Evolutionary conservation across 2,797 vertebrate genomes (phyloP), one percentile per base, ranked within the genome.

Genomic region (Hemibagrus guttatus): DNA sequence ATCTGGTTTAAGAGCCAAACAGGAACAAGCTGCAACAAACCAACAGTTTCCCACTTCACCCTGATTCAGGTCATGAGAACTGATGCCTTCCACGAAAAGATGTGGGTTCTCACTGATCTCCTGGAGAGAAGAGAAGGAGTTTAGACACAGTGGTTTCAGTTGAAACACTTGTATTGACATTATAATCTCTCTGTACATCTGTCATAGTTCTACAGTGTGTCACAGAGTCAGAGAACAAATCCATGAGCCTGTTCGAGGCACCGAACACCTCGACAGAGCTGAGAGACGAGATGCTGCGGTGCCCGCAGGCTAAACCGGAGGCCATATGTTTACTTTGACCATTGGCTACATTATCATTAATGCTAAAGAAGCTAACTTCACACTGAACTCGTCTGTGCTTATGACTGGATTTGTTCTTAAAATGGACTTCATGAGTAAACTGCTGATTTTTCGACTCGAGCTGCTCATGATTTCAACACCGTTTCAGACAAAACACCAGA

Each of bases 1-100:
- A 56, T 93, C 12, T 46, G 96, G 93, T 90, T 96, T 96, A 86
- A 97, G 93, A n/a, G 98, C 97, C 92, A 99, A 91, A 89, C 97
- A 99, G 84, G 98, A 98, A 90, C 97, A 98, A 0, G 98, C 98
- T 6, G 98, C 97, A 66, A 99, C 95, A 89, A 99, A 98, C 94
- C 97, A 98, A 92, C 97, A 99, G 94, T 99, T 99, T 23, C 98
- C 98, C 12, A 99, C 96, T 90, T 99, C 97, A 28, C 98, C 98
- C 94, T 99, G 98, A 90, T 99, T 97, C 69, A 99, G 93, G 88
- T 99, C 98, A 0, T 99, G 98, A 26, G 97, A 97, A 82, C 98
- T 99, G 95, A 99, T 98, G 64, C 98, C 98, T 0, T 99, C 97
- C 26, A 99, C 98, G 61, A 99, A 99, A 90, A 99, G 96, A 83